Conservation (phyloP, 1,140 invertebrate genomes). For the Mizuhopecten yessoensis region DNA sequence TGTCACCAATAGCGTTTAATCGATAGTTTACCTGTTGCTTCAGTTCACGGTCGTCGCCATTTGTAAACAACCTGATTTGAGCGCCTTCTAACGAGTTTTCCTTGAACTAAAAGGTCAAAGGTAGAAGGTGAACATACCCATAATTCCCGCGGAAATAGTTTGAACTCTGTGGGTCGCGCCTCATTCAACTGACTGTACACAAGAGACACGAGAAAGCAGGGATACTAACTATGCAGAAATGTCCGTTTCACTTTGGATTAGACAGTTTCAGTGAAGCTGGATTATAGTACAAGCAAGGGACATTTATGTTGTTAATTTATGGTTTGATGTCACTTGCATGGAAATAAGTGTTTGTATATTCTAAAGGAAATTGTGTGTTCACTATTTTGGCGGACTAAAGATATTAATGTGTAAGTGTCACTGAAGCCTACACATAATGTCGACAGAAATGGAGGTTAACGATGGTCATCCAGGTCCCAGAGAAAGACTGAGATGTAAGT, state of each 20-base stretch:
- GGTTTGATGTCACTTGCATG: slow-evolving; percentile 24
- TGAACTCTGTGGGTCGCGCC: slow-evolving; percentile 47
- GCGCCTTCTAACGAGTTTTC: slow-evolving; percentile 51
- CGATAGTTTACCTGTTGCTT: slow-evolving; percentile 49
- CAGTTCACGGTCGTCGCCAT: slow-evolving; percentile 57
- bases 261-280: not conserved
- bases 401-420: not conserved
- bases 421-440: not conserved
- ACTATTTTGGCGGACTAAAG: slow-evolving; percentile 8
- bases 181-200: slow-evolving; percentile 30
- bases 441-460: not conserved
- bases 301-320: not conserved
- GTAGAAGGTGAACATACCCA: slow-evolving; percentile 59
- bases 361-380: not conserved
- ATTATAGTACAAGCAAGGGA: not conserved
- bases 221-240: not conserved
- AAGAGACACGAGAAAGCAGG: not conserved
- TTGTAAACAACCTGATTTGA: slow-evolving; percentile 63
- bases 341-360: not conserved
- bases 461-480: not conserved
- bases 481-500: slow-evolving; percentile 27
- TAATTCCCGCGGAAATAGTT: slow-evolving; percentile 60
- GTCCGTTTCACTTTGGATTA: not conserved
- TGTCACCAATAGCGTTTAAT: slow-evolving; percentile 23
- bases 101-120: slow-evolving; percentile 45